These are phyloP conservation scores for Neopelma chrysocephalum DNA, from an alignment of 2,797 vertebrate genomes.

Conservation along the genomic window DNA sequence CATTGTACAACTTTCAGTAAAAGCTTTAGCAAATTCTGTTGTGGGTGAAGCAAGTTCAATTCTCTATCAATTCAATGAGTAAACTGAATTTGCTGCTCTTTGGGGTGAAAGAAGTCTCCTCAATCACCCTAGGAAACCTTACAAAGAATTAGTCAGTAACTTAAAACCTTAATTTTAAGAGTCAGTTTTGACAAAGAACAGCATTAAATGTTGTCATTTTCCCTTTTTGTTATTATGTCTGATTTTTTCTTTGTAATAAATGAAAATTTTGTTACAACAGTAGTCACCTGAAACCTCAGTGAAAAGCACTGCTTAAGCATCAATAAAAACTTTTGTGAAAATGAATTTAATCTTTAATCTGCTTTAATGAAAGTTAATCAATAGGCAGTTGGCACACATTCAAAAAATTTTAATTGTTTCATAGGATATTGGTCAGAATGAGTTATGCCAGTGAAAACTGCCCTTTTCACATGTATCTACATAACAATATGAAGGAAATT, in stretches of 20 bases:
- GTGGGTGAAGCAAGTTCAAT: rapidly evolving
- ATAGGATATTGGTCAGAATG: background rate
- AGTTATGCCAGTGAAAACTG: constrained; percentile 12
- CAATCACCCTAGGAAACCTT: background rate
- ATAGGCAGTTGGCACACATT: background rate
- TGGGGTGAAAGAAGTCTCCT: background rate
- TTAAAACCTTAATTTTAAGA: background rate
- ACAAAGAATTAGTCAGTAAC: background rate
- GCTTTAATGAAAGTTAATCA: background rate
- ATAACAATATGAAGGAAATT: constrained; percentile 10
- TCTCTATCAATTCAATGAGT: background rate
- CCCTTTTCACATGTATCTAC: background rate
- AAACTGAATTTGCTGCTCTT: background rate
- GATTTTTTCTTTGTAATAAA: background rate
- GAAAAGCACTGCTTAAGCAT: background rate
- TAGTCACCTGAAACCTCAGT: background rate
- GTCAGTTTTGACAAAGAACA: background rate
- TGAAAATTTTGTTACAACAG: background rate
- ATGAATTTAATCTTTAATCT: constrained; percentile 4
- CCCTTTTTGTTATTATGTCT: background rate
- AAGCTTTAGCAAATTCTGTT: background rate
- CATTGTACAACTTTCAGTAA: background rate
- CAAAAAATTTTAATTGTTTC: background rate
- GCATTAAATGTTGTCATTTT: background rate
- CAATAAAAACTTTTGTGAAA: background rate